These are phyloP conservation scores for Tenualosa ilisha DNA, from an alignment of 2,797 vertebrate species.

Conservation along the genomic window DNA sequence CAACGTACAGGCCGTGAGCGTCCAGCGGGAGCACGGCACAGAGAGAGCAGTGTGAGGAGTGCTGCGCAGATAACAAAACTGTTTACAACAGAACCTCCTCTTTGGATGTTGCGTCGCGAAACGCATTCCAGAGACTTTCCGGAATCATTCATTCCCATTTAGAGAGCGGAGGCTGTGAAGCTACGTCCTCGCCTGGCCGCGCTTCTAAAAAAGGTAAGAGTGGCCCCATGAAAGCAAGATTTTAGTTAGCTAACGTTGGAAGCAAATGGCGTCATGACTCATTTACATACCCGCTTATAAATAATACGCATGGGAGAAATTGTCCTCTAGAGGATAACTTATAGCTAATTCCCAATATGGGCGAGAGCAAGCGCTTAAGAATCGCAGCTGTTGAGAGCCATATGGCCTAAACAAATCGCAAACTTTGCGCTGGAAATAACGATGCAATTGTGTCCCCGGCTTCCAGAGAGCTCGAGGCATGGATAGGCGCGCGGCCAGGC, in stretches of 20 bases:
- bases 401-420: constrained; percentile 47
- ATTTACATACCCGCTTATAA: not conserved
- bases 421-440: constrained; percentile 55
- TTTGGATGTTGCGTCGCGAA: constrained; percentile 22
- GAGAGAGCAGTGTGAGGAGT: not conserved
- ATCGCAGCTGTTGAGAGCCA: constrained; percentile 54
- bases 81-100: constrained; percentile 11
- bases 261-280: constrained; percentile 12
- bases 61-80: constrained; percentile 16
- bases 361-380: constrained; percentile 28
- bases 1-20: constrained; percentile 23
- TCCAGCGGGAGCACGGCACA: constrained; percentile 7
- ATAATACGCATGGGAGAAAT: not conserved
- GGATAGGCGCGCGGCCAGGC: constrained; percentile 30
- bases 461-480: constrained; percentile 47
- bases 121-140: constrained; percentile 36
- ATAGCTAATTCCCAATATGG: constrained; percentile 21
- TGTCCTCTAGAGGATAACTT: not conserved
- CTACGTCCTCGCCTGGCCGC: constrained; percentile 33
- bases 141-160: constrained; percentile 41
- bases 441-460: constrained; percentile 43
- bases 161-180: constrained; percentile 26
- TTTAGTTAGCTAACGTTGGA: not conserved
- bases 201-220: constrained; percentile 54
- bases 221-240: not conserved